Conservation (phyloP, 2,113 vertebrate species). For the Prionailurus viverrinus region DNA sequence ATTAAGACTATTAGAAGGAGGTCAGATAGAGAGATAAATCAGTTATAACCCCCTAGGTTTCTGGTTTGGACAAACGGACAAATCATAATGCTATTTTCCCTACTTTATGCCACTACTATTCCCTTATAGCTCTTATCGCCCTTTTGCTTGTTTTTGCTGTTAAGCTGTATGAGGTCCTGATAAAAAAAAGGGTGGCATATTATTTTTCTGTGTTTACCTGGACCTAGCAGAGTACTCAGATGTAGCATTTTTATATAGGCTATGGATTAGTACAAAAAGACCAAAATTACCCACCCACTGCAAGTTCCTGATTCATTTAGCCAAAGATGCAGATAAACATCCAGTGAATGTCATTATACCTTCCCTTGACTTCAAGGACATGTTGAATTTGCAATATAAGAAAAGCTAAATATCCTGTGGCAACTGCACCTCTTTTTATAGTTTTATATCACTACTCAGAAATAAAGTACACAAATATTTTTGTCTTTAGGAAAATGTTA, state of each 20-base stretch:
- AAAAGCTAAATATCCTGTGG: not conserved
- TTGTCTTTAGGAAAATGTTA: conserved; percentile 36
- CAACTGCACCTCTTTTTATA: not conserved
- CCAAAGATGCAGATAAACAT: not conserved
- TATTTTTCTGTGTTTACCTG: not conserved
- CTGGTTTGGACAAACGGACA: not conserved
- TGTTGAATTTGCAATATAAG: not conserved
- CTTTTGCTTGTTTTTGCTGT: not conserved
- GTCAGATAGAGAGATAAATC: not conserved
- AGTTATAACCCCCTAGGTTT: not conserved
- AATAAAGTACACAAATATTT: not conserved
- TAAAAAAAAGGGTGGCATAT: not conserved
- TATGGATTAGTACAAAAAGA: not conserved
- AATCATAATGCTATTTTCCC: not conserved
- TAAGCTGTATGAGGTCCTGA: not conserved
- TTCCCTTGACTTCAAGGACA: not conserved
- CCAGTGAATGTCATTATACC: not conserved
- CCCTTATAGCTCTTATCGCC: not conserved
- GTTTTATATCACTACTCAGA: not conserved
- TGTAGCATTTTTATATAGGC: not conserved
- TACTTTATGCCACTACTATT: not conserved
- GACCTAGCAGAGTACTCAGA: not conserved
- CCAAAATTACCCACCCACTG: not conserved
- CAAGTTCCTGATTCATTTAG: not conserved
- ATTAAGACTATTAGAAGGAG: not conserved